A percentile compares a stretch with the other conserved stretches of the same genome.
phyloP scores from a whole-genome alignment of 2,888 invertebrate species.

The Nysson spinosus region DNA sequence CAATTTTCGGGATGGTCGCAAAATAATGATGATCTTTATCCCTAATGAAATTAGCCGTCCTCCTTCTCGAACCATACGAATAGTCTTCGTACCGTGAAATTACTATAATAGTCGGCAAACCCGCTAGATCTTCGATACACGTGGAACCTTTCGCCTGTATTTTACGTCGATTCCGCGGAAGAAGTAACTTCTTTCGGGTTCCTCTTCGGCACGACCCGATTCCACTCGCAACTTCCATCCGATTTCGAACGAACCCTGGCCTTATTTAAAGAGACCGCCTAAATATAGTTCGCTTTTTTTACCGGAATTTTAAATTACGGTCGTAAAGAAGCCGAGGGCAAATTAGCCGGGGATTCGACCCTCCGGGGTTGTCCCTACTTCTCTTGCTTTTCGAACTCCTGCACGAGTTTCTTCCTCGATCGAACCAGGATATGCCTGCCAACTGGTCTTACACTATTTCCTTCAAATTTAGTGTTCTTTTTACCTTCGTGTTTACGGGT shows the following conservation, averaged over 20 bases:
- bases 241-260: slow-evolving; percentile 45
- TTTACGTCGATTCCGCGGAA: slow-evolving; percentile 49
- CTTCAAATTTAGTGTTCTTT: too few species aligned
- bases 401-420: slow-evolving; percentile 7
- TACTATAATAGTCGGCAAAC: slow-evolving; percentile 73
- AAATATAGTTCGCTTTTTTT: slow-evolving; percentile 72
- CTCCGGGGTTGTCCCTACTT: slow-evolving; percentile 50
- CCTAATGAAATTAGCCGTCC: slow-evolving; percentile 76
- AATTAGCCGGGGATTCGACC: slow-evolving; percentile 70
- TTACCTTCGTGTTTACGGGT: too few species aligned
- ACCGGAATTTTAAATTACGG: slow-evolving; percentile 74
- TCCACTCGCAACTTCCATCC: slow-evolving; percentile 22
- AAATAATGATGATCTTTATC: slow-evolving; percentile 77
- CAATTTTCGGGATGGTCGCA: slow-evolving; percentile 64
- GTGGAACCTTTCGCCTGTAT: slow-evolving; percentile 24
- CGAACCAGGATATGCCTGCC: not conserved
- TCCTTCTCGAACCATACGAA: slow-evolving; percentile 69
- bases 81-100: slow-evolving; percentile 74
- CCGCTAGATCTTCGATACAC: slow-evolving; percentile 48
- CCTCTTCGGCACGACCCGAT: slow-evolving; percentile 14
- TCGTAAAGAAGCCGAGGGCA: slow-evolving; percentile 72
- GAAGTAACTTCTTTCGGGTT: too few species aligned
- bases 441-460: not conserved
- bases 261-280: slow-evolving; percentile 58
- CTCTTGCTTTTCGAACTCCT: slow-evolving; percentile 23